Evolutionary conservation across 2,888 invertebrate genomes (phyloP), one percentile per base, ranked within the genome.

Genomic region (Eledona agricola): DNA sequence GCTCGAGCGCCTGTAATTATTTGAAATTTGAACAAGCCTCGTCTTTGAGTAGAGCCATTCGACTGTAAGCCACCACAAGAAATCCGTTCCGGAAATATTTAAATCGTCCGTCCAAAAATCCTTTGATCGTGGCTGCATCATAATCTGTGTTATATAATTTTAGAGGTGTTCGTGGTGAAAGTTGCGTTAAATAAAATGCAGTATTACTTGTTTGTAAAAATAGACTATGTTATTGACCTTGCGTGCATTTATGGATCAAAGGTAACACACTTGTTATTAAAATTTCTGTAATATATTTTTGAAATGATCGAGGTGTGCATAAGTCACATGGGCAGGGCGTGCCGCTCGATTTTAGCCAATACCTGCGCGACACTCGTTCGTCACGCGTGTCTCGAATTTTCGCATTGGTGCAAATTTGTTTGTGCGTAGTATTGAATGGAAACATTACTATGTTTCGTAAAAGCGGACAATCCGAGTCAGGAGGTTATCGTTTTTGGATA

Each of bases 171-270:
- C 17, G 11, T 19, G 10, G 47, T 37, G 47, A 47, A 47, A 47
- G 47, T 47, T 47, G 47, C 37, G 29, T 29, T 47, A 47, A 47
- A 37, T 47, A 37, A 28, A 37, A 47, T 37, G 47, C 47, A 45
- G 25, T 15, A 37, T 19, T 28, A 37, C 31, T 29, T 20, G 46
- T 46, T 9, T 47, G 28, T 16, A 37, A 37, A 47, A 47, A 47
- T 47, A 47, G 47, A 47, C 17, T 29, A 37, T 47, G 47, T 37
- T 47, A 37, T 47, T 47, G 37, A 47, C 47, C 47, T 47, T 47
- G 45, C 34, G 37, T 47, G 29, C 28, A 17, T 37, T 37, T 37
- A 23, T 29, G 35, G 25, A 47, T 47, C 47, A 45, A 45, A 37
- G 37, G 23, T 46, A 46, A 22, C 35, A 35, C 15, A n/a, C 32